These are phyloP conservation scores for Alfaro cultratus DNA, from an alignment of 2,797 vertebrate species.

Conservation along the genomic window DNA sequence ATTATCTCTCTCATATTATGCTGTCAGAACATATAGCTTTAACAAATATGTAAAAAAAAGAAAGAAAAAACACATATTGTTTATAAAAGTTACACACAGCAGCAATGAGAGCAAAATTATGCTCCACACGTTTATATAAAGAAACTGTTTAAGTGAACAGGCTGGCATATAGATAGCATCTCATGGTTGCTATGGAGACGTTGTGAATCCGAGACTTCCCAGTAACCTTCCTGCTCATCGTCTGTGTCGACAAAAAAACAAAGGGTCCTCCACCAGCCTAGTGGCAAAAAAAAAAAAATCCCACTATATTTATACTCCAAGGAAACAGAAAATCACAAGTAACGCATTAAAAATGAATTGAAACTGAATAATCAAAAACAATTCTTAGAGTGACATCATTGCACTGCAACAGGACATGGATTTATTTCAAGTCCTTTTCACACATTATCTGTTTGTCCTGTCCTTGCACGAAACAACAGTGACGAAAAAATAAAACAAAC, in stretches of 20 bases:
- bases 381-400: background rate
- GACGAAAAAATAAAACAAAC: too few species aligned
- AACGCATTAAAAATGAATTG: background rate
- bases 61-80: too few species aligned
- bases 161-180: background rate
- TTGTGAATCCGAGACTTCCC: background rate
- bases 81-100: too few species aligned
- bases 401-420: background rate
- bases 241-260: background rate
- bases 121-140: background rate
- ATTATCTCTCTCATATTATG: too few species aligned
- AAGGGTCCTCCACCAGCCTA: background rate
- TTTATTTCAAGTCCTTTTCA: background rate
- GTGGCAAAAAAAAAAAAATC: background rate
- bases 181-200: background rate
- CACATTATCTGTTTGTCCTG: background rate
- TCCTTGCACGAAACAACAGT: background rate
- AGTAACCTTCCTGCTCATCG: background rate
- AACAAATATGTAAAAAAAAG: too few species aligned
- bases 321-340: background rate
- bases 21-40: too few species aligned
- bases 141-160: background rate
- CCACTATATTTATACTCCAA: background rate
- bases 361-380: background rate
- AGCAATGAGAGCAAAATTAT: background rate